Conservation (phyloP, 1,140 invertebrate species). For the Dreissena rostriformis region DNA sequence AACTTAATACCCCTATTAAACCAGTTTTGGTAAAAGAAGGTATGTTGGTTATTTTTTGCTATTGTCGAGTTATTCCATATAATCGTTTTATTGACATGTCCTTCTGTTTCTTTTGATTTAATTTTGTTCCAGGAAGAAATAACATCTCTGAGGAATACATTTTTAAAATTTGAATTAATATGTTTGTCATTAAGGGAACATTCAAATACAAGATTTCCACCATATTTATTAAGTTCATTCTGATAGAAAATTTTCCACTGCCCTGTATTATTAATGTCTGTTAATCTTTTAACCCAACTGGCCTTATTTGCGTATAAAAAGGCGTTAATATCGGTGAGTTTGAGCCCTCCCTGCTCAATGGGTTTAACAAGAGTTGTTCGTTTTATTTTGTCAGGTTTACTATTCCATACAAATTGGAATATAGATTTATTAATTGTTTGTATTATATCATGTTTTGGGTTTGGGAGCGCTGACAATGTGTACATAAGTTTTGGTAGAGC, state of each 20-base stretch:
- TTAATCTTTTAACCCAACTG: neutral
- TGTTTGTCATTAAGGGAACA: neutral
- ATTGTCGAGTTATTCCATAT: neutral
- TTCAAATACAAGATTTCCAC: slow-evolving; percentile 8
- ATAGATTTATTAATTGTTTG: too few relatives aligned
- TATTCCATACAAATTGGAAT: neutral
- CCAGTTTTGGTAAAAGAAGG: neutral
- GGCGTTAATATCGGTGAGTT: neutral
- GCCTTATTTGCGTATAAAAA: slow-evolving; percentile 4
- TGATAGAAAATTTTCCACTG: too few relatives aligned
- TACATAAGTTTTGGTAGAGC: neutral
- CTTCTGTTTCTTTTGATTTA: neutral
- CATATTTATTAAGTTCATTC: neutral
- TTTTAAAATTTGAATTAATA: neutral
- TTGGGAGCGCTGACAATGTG: neutral
- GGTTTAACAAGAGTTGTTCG: neutral
- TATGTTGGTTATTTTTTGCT: neutral
- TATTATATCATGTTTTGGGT: neutral
- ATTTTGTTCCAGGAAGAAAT: neutral
- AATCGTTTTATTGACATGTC: neutral
- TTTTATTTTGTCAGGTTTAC: slow-evolving; percentile 22
- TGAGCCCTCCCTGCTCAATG: slow-evolving; percentile 1
- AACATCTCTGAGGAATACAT: neutral
- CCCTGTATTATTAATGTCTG: too few relatives aligned
- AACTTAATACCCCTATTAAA: neutral